Conservation (phyloP, 1,140 invertebrate species). For the Ptiloglossa arizonensis region DNA sequence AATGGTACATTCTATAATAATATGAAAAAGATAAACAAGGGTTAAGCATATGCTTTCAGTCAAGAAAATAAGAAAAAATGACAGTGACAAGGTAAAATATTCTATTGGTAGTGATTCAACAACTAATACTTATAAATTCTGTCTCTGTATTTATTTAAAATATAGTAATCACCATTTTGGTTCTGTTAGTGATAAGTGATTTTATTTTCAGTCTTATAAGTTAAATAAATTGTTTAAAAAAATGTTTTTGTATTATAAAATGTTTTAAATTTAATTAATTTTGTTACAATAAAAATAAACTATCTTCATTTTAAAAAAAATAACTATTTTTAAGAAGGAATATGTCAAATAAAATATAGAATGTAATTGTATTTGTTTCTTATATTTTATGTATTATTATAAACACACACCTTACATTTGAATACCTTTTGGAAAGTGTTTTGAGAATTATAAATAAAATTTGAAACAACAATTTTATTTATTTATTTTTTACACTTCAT, state of each 20-base stretch:
- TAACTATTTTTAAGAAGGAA: background rate
- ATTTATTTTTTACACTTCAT: constrained; percentile 9
- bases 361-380: background rate
- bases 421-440: background rate
- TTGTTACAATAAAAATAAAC: background rate
- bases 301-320: background rate
- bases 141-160: too few species aligned
- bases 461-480: constrained; percentile 12
- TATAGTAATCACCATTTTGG: too few species aligned
- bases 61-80: constrained; percentile 80
- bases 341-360: background rate
- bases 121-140: constrained; percentile 85
- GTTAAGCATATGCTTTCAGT: constrained; percentile 75
- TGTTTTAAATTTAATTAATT: too few species aligned
- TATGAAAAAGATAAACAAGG: constrained; percentile 74
- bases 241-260: background rate
- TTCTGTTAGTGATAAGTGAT: too few species aligned
- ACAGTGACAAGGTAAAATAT: constrained; percentile 87
- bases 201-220: too few species aligned
- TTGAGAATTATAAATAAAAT: constrained; percentile 9
- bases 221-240: background rate
- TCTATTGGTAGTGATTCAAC: constrained; percentile 93
- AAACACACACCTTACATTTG: background rate
- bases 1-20: constrained; percentile 20
- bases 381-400: background rate